These are phyloP conservation scores for Aphelocoma coerulescens DNA, from an alignment of 2,113 vertebrate genomes.

Conservation along the genomic window DNA sequence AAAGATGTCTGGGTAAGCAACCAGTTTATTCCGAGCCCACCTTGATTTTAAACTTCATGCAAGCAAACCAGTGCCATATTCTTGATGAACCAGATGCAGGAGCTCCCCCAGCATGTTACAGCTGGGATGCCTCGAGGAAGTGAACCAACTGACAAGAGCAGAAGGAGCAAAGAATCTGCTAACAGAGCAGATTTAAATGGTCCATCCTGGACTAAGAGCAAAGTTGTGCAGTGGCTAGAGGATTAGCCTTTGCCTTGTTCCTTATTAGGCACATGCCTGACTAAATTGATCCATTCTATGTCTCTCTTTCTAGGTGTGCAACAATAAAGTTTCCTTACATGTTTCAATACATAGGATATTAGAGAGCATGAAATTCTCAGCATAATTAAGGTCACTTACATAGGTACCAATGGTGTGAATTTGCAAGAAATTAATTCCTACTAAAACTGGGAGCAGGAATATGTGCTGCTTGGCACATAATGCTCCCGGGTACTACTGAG, in stretches of 20 bases:
- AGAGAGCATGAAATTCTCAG: neutral
- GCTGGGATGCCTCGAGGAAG: neutral
- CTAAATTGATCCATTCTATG: neutral
- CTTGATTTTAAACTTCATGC: neutral
- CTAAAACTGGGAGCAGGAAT: neutral
- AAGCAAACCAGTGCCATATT: neutral
- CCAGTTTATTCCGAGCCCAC: neutral
- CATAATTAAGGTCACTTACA: neutral
- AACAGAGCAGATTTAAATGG: neutral
- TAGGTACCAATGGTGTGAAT: accelerated
- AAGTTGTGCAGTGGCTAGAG: neutral
- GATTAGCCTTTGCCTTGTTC: neutral
- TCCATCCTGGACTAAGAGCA: neutral
- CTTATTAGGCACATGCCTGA: neutral
- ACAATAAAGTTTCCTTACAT: neutral
- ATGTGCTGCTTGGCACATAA: neutral
- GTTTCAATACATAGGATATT: neutral
- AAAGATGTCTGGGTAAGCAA: neutral
- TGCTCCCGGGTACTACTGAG: neutral
- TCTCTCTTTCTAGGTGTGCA: neutral
- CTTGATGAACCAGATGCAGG: neutral
- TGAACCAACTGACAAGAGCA: neutral
- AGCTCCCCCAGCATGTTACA: neutral
- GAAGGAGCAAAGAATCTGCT: neutral
- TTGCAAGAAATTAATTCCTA: neutral